These are phyloP conservation scores for Xanthia icteritia DNA, from an alignment of 2,888 invertebrate genomes.

Conservation along the genomic window DNA sequence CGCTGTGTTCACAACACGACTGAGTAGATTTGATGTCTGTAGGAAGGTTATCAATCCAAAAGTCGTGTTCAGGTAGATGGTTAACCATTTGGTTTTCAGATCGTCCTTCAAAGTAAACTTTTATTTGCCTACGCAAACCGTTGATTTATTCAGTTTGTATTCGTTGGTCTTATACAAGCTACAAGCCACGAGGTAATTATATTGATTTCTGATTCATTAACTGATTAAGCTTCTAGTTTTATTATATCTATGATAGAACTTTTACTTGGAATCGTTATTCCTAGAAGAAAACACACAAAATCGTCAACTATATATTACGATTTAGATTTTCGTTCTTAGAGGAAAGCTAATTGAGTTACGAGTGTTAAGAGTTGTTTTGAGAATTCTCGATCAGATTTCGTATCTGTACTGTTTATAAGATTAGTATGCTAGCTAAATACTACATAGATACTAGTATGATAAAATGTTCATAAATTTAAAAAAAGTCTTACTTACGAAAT, in stretches of 20 bases:
- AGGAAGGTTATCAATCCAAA: background rate
- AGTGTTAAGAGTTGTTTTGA: background rate
- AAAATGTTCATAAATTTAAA: background rate
- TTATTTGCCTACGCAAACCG: background rate
- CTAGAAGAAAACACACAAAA: background rate
- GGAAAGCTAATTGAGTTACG: background rate
- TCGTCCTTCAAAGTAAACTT: background rate
- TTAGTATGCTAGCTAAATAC: too few species aligned
- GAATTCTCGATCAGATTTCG: background rate
- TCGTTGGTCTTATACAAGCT: background rate
- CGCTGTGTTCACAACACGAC: conserved; percentile 21
- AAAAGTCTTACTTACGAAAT: background rate
- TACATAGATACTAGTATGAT: background rate
- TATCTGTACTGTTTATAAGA: background rate
- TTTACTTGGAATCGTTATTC: background rate
- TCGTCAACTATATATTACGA: background rate
- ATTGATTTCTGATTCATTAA: background rate
- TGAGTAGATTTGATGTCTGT: background rate
- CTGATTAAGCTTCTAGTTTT: background rate
- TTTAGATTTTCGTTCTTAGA: background rate
- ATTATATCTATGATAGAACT: background rate
- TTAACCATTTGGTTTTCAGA: conserved; percentile 1
- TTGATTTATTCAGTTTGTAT: conserved; percentile 7
- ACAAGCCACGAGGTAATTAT: background rate
- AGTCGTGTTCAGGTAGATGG: background rate